phyloP scores from a whole-genome alignment of 92 coral and sea anemone genomes.

The Parazoanthus darwini region DNA sequence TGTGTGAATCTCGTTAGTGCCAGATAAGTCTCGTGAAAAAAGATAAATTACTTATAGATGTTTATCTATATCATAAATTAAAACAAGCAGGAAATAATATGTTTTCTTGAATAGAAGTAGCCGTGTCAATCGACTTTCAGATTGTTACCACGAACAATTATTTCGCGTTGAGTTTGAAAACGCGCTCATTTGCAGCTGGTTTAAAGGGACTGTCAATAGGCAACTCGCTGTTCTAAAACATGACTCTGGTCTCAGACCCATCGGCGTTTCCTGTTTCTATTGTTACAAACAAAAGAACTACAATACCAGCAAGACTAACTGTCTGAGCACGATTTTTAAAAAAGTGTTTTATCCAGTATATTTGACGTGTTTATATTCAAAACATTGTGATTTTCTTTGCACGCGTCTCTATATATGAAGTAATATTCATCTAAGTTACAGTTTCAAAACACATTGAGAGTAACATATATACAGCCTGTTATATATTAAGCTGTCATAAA shows the following conservation, averaged over 20 bases:
- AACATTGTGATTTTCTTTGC: neutral
- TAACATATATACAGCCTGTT: neutral
- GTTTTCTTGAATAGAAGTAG: neutral
- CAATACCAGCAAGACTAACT: neutral
- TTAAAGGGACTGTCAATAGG: neutral
- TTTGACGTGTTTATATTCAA: conserved; percentile 7
- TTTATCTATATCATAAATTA: neutral
- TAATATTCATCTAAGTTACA: neutral
- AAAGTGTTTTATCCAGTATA: neutral
- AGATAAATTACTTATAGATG: neutral
- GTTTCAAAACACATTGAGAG: neutral
- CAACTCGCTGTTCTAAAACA: neutral
- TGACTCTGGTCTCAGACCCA: neutral
- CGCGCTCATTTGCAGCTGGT: too few relatives aligned
- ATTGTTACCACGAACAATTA: neutral
- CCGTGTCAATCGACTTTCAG: neutral
- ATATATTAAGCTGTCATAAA: neutral
- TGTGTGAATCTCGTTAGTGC: neutral
- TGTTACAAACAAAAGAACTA: conserved; percentile 6
- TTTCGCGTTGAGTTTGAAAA: too few relatives aligned
- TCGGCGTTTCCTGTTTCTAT: neutral
- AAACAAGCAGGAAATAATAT: neutral
- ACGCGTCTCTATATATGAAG: neutral
- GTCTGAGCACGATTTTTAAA: neutral
- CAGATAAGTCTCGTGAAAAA: too few relatives aligned